Evolutionary conservation across 35 echinoderm and acorn worm species (phyloP), one percentile per base, ranked within the genome.

Genomic region (Apostichopus parvimensis): DNA sequence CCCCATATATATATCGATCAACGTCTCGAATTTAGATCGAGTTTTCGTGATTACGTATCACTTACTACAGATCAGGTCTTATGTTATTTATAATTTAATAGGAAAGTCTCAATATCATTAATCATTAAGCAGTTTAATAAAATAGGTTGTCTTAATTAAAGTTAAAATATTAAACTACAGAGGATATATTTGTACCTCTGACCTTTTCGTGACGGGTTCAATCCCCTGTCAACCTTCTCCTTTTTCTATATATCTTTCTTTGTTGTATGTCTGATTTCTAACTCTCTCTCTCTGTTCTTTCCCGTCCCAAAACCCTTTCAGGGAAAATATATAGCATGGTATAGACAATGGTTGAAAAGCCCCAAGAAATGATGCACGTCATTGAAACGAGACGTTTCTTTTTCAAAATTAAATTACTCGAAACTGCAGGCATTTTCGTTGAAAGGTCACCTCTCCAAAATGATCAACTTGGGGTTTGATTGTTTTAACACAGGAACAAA

Each of bases 321-420:
- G 64, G 64, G 5, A 68, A 14, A 68, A 45, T 45, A 45, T 45
- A 0, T 45, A 45, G 64, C 11, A 68, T 68, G 64, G 11, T 68
- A 68, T 11, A 9, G 11, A 68, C 64, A 68, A 68, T 68, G 64
- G 18, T 68, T 68, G 64, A 68, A 68, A 68, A 68, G 64, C 64
- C 64, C 64, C 64, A 68, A 14, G 64, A 68, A 68, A 68, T 11
- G 18, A 68, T 20, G 54, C 79, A 82, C 25, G 24, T 82, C 24
- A 82, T 45, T 82, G 28, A 82, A 34, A 34, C 45, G 34, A 12
- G 54, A 82, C 18, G 79, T 82, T 82, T 45, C 24, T 82, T 53
- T 54, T 53, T 82, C 10, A 17, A 82, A 82, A 82, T 82, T 54
- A 55, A 82, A 82, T 82, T 82, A 82, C 55, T 82, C 55, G 53